Percentiles rank a stretch among this genome's conserved stretches.
Evolutionary conservation across 2,888 invertebrate species (phyloP).

Genomic region (Ennomos erosarius): DNA sequence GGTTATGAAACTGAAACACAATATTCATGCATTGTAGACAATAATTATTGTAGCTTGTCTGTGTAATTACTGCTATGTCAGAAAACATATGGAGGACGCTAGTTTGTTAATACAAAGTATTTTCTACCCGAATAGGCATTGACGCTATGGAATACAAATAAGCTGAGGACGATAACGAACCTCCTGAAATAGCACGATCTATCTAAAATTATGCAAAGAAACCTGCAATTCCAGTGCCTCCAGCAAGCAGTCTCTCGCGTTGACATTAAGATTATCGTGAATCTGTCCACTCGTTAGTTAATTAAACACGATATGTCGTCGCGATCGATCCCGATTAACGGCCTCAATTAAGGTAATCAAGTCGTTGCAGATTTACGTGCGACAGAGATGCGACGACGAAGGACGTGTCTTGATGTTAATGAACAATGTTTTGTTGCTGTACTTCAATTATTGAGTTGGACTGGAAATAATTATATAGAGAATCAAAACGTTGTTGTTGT

Average conservation of each 20-base stretch:
- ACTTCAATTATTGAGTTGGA: too few relatives aligned
- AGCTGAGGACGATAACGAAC: not conserved
- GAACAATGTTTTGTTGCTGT: constrained; percentile 5
- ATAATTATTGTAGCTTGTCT: too few relatives aligned
- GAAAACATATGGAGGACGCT: too few relatives aligned
- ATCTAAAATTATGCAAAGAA: constrained; percentile 25
- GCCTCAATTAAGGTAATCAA: constrained; percentile 80
- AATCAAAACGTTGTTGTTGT: too few relatives aligned
- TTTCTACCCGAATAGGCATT: too few relatives aligned
- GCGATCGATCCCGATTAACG: constrained; percentile 75
- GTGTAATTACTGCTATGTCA: too few relatives aligned
- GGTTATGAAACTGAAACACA: too few relatives aligned
- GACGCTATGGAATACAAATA: too few relatives aligned
- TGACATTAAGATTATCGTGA: constrained; percentile 76
- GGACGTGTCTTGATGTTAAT: constrained; percentile 29
- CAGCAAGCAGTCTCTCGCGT: constrained; percentile 48
- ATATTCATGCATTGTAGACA: too few relatives aligned
- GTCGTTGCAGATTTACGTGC: constrained; percentile 74
- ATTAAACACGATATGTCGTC: constrained; percentile 80
- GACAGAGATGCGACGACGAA: constrained; percentile 30
- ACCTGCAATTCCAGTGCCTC: constrained; percentile 27
- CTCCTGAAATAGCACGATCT: constrained; percentile 15
- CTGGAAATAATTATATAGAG: too few relatives aligned
- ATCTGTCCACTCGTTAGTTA: constrained; percentile 78
- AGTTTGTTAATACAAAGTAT: too few relatives aligned